A percentile compares a stretch with the other conserved stretches of the same genome.
Conservation (phyloP, 2,888 invertebrate species). For the Pristionchus exspectatus region DNA sequence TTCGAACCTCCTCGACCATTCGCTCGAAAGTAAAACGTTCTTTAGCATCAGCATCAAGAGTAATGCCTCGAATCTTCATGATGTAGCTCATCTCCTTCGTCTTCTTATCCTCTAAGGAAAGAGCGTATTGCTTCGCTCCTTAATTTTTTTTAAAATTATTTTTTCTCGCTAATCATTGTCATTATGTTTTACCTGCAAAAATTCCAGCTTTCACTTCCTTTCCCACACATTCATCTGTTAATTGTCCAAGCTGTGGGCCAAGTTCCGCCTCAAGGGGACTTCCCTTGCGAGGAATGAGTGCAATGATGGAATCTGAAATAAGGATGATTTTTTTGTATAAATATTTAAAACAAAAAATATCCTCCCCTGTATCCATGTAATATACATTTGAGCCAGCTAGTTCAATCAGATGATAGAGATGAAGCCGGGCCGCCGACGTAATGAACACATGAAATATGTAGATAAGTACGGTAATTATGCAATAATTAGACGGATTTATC, state of each 20-base stretch:
- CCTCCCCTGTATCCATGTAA: background rate
- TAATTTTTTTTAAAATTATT: too few relatives aligned
- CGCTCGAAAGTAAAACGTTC: background rate
- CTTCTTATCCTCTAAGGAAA: background rate
- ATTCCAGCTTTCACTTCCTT: background rate
- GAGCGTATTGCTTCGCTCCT: background rate
- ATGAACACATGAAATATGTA: too few relatives aligned
- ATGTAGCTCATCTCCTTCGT: background rate
- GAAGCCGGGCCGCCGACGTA: background rate
- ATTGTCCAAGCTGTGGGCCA: background rate
- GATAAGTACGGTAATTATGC: too few relatives aligned
- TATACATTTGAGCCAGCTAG: background rate
- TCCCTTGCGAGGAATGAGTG: background rate
- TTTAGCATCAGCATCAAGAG: background rate
- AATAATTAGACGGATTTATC: too few relatives aligned
- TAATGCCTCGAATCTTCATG: background rate
- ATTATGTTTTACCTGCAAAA: background rate
- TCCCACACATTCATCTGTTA: background rate
- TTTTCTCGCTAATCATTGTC: too few relatives aligned
- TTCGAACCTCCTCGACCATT: background rate
- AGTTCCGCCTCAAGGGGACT: background rate
- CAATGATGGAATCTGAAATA: background rate
- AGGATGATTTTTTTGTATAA: too few relatives aligned
- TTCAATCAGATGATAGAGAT: background rate
- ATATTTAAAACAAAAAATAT: background rate